These are phyloP conservation scores for Pseudomugil tenellus DNA, from an alignment of 2,797 vertebrate genomes.

Conservation along the genomic window DNA sequence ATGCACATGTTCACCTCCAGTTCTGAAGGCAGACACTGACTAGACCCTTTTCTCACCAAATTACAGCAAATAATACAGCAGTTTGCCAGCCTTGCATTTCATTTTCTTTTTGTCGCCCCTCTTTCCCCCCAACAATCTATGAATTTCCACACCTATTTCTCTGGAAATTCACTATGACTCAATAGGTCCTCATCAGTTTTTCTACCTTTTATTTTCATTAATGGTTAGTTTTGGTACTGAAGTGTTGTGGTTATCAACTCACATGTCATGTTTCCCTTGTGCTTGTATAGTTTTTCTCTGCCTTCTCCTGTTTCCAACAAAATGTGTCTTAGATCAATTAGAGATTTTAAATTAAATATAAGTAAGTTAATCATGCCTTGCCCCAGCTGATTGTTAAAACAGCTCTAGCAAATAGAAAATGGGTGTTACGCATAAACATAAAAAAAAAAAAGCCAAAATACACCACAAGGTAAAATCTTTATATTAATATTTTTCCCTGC, in stretches of 20 bases:
- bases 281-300: neutral
- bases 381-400: neutral
- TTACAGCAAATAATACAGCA: constrained; percentile 23
- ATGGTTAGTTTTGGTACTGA: neutral
- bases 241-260: neutral
- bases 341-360: neutral
- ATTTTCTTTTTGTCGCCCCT: neutral
- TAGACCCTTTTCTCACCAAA: constrained; percentile 28
- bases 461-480: neutral
- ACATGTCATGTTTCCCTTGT: neutral
- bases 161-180: neutral
- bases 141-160: neutral
- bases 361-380: neutral
- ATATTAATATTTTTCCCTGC: neutral
- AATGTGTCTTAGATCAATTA: neutral
- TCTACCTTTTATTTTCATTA: neutral
- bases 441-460: neutral
- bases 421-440: neutral
- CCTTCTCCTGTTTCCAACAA: neutral
- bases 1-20: constrained; percentile 25
- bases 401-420: neutral
- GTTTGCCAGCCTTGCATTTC: neutral
- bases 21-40: constrained; percentile 25
- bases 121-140: constrained; percentile 2
- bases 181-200: neutral